These are phyloP conservation scores for Petromus typicus DNA, from an alignment of 2,113 vertebrate species.

Conservation along the genomic window DNA sequence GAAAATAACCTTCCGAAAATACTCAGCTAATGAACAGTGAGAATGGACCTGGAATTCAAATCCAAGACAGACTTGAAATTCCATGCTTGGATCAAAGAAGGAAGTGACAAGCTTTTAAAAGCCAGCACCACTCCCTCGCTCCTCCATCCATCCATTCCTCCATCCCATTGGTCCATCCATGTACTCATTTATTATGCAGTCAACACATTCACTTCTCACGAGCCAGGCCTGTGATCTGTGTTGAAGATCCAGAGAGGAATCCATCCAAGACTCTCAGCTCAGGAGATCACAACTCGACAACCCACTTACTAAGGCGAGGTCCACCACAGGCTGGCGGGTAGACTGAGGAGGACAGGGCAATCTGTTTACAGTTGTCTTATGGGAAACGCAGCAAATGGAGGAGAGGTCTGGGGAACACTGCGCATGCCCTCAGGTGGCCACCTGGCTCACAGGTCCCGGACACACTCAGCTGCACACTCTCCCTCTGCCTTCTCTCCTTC, in stretches of 20 bases:
- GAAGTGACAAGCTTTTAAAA: not conserved
- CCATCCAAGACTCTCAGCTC: not conserved
- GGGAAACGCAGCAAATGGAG: not conserved
- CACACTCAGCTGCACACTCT: not conserved
- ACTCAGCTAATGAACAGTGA: not conserved
- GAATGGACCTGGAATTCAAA: not conserved
- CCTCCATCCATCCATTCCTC: not conserved
- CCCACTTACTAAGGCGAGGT: not conserved
- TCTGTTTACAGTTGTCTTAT: not conserved
- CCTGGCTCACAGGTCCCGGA: not conserved
- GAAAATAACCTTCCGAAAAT: not conserved
- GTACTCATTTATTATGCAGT: not conserved
- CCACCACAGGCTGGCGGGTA: not conserved
- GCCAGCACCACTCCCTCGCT: not conserved
- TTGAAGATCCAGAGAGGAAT: not conserved
- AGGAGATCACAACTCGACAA: not conserved
- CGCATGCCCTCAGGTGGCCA: not conserved
- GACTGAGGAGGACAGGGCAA: not conserved
- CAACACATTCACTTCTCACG: accelerated
- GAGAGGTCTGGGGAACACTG: not conserved
- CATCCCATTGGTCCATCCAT: not conserved
- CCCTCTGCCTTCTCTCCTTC: accelerated
- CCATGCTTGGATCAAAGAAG: not conserved
- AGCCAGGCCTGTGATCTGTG: not conserved
- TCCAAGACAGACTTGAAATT: not conserved